These are phyloP conservation scores for Acronicta aceris DNA, from an alignment of 2,888 invertebrate genomes.

Conservation along the genomic window DNA sequence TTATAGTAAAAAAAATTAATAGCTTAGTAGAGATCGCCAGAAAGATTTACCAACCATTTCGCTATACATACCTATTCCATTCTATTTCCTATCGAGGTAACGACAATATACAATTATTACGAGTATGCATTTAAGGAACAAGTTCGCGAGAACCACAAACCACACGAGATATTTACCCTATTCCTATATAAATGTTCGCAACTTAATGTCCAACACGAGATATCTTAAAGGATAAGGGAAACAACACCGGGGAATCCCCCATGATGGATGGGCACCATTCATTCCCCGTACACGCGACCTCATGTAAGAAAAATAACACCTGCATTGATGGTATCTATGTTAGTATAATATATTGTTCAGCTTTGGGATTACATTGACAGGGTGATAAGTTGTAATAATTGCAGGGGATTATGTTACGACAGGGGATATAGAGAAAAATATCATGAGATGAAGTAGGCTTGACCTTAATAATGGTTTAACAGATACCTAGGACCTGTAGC, in stretches of 20 bases:
- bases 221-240: constrained; percentile 15
- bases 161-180: no score
- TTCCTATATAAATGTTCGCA: background rate
- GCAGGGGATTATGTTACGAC: constrained; percentile 17
- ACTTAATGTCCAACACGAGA: constrained; percentile 7
- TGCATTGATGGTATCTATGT: constrained; percentile 33
- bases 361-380: constrained; percentile 29
- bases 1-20: constrained; percentile 11
- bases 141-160: no score
- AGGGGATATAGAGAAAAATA: constrained; percentile 3
- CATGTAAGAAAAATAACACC: constrained; percentile 52
- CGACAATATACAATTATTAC: no score
- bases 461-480: no score
- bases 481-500: no score
- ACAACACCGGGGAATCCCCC: constrained; percentile 16
- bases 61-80: no score
- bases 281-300: constrained; percentile 29
- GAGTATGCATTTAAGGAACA: no score
- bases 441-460: no score
- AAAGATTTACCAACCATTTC: background rate
- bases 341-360: constrained; percentile 25
- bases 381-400: constrained; percentile 32
- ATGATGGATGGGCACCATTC: constrained; percentile 52
- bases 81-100: no score
- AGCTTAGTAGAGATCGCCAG: background rate